phyloP scores from a whole-genome alignment of 2,888 invertebrate genomes.

The Boloria euphrosyne region DNA sequence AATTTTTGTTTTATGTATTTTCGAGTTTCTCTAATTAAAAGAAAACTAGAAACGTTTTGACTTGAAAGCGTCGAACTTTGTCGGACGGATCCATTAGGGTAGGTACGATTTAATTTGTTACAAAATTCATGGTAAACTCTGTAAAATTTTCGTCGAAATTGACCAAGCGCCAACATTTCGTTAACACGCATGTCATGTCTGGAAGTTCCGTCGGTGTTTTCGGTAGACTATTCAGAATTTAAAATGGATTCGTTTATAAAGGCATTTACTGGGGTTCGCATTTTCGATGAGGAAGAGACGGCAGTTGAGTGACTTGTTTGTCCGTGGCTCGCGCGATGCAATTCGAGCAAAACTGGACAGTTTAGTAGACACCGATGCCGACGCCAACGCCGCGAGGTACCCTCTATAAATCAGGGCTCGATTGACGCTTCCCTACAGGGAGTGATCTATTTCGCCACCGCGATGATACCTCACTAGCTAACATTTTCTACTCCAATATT shows the following conservation, averaged over 20 bases:
- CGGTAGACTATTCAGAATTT: conserved; percentile 76
- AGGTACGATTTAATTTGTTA: conserved; percentile 57
- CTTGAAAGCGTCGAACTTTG: conserved; percentile 39
- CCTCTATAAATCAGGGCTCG: conserved; percentile 78
- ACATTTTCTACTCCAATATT: conserved; percentile 55
- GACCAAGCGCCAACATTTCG: conserved; percentile 72
- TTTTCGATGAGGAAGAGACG: conserved; percentile 75
- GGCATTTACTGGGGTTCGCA: conserved; percentile 75
- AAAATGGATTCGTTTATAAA: conserved; percentile 79
- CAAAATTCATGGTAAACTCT: conserved; percentile 55
- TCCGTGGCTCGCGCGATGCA: conserved; percentile 62
- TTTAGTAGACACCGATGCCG: conserved; percentile 72
- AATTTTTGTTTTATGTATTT: conserved; percentile 54
- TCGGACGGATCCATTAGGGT: conserved; percentile 46
- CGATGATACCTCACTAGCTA: conserved; percentile 73
- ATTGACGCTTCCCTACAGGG: conserved; percentile 81
- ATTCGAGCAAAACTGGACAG: conserved; percentile 77
- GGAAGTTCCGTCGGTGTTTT: conserved; percentile 72
- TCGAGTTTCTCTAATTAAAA: conserved; percentile 52
- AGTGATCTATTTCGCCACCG: conserved; percentile 78
- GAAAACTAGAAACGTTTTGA: conserved; percentile 47
- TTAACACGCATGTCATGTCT: conserved; percentile 79
- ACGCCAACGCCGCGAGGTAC: conserved; percentile 48
- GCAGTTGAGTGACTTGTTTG: conserved; percentile 82
- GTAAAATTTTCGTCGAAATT: conserved; percentile 64